phyloP scores from a whole-genome alignment of 2,797 vertebrate genomes.

The Melanogrammus aeglefinus region DNA sequence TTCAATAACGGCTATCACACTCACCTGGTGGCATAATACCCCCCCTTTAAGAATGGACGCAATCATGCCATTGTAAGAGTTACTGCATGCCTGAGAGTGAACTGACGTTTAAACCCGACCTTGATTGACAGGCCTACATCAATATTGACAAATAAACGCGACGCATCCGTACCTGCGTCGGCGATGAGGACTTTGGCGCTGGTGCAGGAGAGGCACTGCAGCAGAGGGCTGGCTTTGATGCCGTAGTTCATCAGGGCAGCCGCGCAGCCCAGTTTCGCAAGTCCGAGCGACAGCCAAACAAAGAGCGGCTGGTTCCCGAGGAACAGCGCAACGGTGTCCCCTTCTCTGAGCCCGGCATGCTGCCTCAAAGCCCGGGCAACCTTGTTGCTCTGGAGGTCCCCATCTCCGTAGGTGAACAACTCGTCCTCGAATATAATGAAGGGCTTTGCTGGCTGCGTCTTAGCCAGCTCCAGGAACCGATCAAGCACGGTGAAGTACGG shows the following conservation, averaged over 20 bases:
- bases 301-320: constrained; percentile 59
- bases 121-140: neutral
- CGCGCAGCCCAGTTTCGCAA: constrained; percentile 66
- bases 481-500: constrained; percentile 56
- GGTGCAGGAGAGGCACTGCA: constrained; percentile 65
- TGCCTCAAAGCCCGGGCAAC: constrained; percentile 56
- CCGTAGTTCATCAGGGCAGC: constrained; percentile 67
- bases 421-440: constrained; percentile 55
- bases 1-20: too few species aligned
- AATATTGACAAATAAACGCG: constrained; percentile 23
- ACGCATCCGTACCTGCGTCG: constrained; percentile 55
- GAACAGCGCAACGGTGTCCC: constrained; percentile 66
- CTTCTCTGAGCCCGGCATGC: constrained; percentile 50
- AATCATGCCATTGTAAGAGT: too few species aligned
- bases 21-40: too few species aligned
- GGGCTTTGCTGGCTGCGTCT: constrained; percentile 50
- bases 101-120: neutral
- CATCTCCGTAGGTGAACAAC: constrained; percentile 55
- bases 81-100: neutral
- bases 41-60: too few species aligned
- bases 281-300: constrained; percentile 68
- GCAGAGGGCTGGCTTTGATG: constrained; percentile 58
- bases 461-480: constrained; percentile 42
- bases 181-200: constrained; percentile 64
- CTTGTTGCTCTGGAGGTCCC: constrained; percentile 66